A percentile compares a stretch with the other conserved stretches of the same genome.
phyloP scores from a whole-genome alignment of 1,140 invertebrate genomes.

The Drosophila pallidifrons region DNA sequence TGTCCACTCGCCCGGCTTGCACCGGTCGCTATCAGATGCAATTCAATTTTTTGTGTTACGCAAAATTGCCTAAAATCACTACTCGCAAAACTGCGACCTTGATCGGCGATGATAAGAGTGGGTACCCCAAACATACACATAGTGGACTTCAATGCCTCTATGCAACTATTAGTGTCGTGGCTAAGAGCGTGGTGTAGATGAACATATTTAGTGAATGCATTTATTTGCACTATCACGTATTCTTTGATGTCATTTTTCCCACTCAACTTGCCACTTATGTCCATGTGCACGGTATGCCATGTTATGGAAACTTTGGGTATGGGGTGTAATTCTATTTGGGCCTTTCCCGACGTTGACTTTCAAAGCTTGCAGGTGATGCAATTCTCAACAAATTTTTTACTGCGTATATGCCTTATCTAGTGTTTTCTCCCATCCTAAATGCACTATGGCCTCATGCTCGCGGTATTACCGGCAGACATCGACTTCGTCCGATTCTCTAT shows the following conservation, averaged over 20 bases:
- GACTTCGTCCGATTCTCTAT: background rate
- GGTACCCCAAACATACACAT: slow-evolving; percentile 22
- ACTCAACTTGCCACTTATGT: background rate
- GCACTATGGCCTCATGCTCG: background rate
- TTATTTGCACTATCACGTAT: background rate
- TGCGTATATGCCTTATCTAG: background rate
- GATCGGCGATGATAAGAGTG: slow-evolving; percentile 8
- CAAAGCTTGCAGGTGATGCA: background rate
- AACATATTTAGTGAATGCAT: background rate
- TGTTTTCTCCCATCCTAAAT: background rate
- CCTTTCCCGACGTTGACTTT: slow-evolving; percentile 22
- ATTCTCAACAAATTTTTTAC: background rate
- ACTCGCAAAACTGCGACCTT: slow-evolving; percentile 12
- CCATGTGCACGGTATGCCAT: slow-evolving; percentile 8
- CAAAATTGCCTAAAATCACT: slow-evolving; percentile 5
- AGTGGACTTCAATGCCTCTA: slow-evolving; percentile 11
- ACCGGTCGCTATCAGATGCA: slow-evolving; percentile 14
- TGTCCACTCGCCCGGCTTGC: slow-evolving; percentile 3
- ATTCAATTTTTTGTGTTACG: background rate
- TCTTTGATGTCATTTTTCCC: background rate
- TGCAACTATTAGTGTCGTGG: background rate
- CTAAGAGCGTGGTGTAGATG: too few relatives aligned
- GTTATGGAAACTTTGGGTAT: slow-evolving; percentile 18
- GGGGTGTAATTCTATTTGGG: slow-evolving; percentile 11
- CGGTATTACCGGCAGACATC: background rate